Evolutionary conservation across 2,113 vertebrate genomes (phyloP), one percentile per base, ranked within the genome.

Genomic region (Jaculus jaculus): DNA sequence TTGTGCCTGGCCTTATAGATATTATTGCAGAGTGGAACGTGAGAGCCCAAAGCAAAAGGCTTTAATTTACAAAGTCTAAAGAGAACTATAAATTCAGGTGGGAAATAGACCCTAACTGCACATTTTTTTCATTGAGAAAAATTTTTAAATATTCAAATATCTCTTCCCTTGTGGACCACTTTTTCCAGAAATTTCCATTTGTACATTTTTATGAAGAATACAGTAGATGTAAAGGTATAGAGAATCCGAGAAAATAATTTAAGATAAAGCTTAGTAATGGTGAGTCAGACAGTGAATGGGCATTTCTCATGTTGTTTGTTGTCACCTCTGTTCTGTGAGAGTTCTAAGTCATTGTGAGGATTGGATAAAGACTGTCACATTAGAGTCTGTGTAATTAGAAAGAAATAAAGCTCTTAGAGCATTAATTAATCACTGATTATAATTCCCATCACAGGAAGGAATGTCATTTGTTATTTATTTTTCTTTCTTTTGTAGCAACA

Each of bases 121-220:
- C 83, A 26, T 42, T 83, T 42, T 83, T 95, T 95, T 83, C 21
- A 68, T 24, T 63, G 42, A 83, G 47, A 86, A 82, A 61, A 85
- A 90, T 77, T 79, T 92, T 68, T 15, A 85, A 91, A 65, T 79
- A 75, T 83, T 78, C 30, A 78, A 42, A 78, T 21, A 23, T n/a
- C 54, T 32, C 7, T 58, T 54, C 20, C n/a, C 26, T 15, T 13
- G 12, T 74, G 34, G 30, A 51, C 13, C 2, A 20, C 32, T 39
- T 24, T 18, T 54, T 60, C 11, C 4, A 73, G 16, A 87, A 82
- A 72, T 81, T 80, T 9, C 28, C 89, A 65, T 16, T 47, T 16
- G 12, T 0, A 3, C 88, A 54, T 80, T 96, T 96, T 95, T 85
- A 82, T n/a, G n/a, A 79, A 73, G 28, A 91, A 86, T 86, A 83